A percentile compares a stretch with the other conserved stretches of the same genome.
phyloP scores from a whole-genome alignment of 1,140 invertebrate species.

The Zaprionus inermis region DNA sequence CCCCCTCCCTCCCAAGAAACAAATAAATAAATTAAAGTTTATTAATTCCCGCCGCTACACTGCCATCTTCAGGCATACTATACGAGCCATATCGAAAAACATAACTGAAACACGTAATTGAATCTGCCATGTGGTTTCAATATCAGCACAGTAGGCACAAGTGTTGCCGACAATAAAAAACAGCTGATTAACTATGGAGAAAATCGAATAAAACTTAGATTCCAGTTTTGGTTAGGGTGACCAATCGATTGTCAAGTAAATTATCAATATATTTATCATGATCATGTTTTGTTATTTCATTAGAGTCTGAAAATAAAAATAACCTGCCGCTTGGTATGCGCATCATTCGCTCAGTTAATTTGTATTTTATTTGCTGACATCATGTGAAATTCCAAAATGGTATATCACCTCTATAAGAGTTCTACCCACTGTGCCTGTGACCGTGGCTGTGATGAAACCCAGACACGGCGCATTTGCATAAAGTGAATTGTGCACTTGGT shows the following conservation, averaged over 20 bases:
- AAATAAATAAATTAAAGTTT: background rate
- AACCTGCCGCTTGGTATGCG: conserved; percentile 13
- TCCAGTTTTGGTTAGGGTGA: no score
- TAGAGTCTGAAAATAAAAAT: background rate
- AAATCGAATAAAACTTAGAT: no score
- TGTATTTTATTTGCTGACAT: conserved; percentile 71
- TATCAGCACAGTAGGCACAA: no score
- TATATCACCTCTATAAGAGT: conserved; percentile 51
- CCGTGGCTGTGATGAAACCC: conserved; percentile 8
- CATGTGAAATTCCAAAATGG: conserved; percentile 69
- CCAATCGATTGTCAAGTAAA: no score
- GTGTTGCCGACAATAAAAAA: no score
- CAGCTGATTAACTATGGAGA: no score
- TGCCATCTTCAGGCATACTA: no score
- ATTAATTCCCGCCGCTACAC: background rate
- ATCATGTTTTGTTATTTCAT: no score
- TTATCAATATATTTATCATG: no score
- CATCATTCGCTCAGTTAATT: conserved; percentile 52
- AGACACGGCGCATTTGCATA: conserved; percentile 54
- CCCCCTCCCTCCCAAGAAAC: background rate
- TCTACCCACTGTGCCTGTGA: conserved; percentile 3
- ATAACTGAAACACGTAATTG: no score
- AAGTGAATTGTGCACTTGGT: conserved; percentile 47
- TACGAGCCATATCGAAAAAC: no score
- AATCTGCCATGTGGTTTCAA: no score